Evolutionary conservation across 1,140 invertebrate species (phyloP).

Genomic region (Physella acuta): DNA sequence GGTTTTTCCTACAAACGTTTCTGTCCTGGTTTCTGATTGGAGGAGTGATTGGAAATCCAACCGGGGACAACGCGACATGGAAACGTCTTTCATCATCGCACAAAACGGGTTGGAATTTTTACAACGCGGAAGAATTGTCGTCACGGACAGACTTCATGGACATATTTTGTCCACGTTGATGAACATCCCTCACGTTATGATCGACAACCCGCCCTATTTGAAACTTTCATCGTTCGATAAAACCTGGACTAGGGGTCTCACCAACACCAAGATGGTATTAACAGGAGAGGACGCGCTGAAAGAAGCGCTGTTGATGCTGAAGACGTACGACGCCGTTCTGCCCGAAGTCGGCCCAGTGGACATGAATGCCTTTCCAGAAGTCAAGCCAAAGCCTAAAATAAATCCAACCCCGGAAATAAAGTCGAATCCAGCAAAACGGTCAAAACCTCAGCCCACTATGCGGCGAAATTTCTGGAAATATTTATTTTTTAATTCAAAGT

Average conservation of each 20-base stretch:
- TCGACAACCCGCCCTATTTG: conserved; percentile 28
- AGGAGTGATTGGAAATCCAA: neutral
- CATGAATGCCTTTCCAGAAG: too few relatives aligned
- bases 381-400: too few relatives aligned
- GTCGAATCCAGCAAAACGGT: too few relatives aligned
- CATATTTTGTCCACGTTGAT: conserved; percentile 32
- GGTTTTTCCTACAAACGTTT: conserved; percentile 2
- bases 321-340: conserved; percentile 11
- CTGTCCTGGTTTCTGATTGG: conserved; percentile 16
- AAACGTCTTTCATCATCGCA: conserved; percentile 6
- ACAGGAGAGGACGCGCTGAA: conserved; percentile 5
- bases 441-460: too few relatives aligned
- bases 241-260: conserved; percentile 29
- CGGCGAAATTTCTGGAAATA: too few relatives aligned
- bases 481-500: too few relatives aligned
- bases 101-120: conserved; percentile 18
- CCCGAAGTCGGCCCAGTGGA: conserved; percentile 4
- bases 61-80: neutral
- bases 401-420: too few relatives aligned
- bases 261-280: conserved; percentile 13
- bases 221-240: conserved; percentile 29
- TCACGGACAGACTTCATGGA: conserved; percentile 36
- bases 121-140: conserved; percentile 29
- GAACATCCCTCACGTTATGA: conserved; percentile 33
- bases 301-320: conserved; percentile 20